These are phyloP conservation scores for Drosophila dives DNA, from an alignment of 2,888 invertebrate genomes.

Conservation along the genomic window DNA sequence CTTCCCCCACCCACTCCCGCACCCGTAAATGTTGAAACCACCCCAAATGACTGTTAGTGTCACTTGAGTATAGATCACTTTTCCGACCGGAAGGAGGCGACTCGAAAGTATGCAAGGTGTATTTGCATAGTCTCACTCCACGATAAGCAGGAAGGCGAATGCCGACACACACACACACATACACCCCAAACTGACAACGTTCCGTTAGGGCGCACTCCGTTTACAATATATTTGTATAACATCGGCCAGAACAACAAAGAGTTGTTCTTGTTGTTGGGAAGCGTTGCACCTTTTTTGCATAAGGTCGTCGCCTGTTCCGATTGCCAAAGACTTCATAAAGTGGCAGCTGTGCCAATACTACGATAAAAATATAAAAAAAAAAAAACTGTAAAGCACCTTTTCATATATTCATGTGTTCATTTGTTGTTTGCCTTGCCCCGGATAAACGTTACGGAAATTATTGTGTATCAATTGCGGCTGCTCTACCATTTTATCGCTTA, in stretches of 20 bases:
- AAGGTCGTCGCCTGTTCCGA: conserved; percentile 56
- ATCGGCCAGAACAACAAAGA: conserved; percentile 69
- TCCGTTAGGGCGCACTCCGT: conserved; percentile 58
- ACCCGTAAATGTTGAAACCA: conserved; percentile 33
- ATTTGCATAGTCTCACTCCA: conserved; percentile 63
- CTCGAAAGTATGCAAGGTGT: conserved; percentile 65
- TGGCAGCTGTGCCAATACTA: conserved; percentile 74
- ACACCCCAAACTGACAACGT: conserved; percentile 43
- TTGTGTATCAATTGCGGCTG: conserved; percentile 39
- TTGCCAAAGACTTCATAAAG: conserved; percentile 38
- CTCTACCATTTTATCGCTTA: conserved; percentile 40
- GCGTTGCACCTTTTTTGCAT: conserved; percentile 77
- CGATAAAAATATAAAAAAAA: conserved; percentile 10
- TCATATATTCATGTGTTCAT: conserved; percentile 32
- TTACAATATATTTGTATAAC: conserved; percentile 49
- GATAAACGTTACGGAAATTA: conserved; percentile 48
- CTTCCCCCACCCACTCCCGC: conserved; percentile 1
- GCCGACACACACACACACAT: conserved; percentile 34
- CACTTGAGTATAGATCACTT: conserved; percentile 66
- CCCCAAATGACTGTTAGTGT: conserved; percentile 47
- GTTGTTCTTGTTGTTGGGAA: conserved; percentile 72
- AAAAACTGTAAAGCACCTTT: conserved; percentile 55
- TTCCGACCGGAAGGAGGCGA: conserved; percentile 70
- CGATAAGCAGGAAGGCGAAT: conserved; percentile 27
- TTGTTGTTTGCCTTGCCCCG: conserved; percentile 36